Conservation (phyloP, 2,797 vertebrate species). For the Lagocephalus sceleratus region DNA sequence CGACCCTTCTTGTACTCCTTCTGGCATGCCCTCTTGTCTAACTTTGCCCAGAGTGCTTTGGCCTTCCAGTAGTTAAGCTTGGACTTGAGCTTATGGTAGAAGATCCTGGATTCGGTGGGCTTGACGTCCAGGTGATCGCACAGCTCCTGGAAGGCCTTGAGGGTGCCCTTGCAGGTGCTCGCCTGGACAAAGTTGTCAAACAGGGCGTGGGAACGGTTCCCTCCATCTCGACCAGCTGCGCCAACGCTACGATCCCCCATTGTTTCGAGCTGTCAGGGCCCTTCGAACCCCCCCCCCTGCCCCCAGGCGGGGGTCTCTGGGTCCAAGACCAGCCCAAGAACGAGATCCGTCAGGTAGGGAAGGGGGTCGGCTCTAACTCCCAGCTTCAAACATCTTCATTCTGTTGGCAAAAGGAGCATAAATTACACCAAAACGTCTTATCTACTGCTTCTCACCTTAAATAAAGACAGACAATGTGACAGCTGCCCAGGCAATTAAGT, state of each 20-base stretch:
- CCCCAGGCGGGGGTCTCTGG: slow-evolving; percentile 58
- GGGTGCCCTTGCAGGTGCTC: slow-evolving; percentile 90
- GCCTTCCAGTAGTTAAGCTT: slow-evolving; percentile 99
- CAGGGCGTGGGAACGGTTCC: slow-evolving; percentile 84
- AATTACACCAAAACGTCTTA: background rate
- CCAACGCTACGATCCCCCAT: slow-evolving; percentile 75
- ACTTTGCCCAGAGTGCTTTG: slow-evolving; percentile 96
- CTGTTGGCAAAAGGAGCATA: slow-evolving; percentile 39
- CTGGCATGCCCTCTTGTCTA: slow-evolving; percentile 92
- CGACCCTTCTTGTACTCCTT: slow-evolving; percentile 98
- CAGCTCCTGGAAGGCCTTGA: slow-evolving; percentile 96
- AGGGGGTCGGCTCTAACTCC: slow-evolving; percentile 51
- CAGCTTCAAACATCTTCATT: slow-evolving; percentile 66
- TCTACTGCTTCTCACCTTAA: background rate
- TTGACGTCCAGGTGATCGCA: slow-evolving; percentile 92
- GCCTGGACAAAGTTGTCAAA: slow-evolving; percentile 96
- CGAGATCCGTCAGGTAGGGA: slow-evolving; percentile 35
- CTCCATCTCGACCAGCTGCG: slow-evolving; percentile 68
- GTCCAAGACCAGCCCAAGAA: slow-evolving; percentile 61
- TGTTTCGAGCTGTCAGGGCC: slow-evolving; percentile 63
- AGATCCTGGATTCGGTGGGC: slow-evolving; percentile 88
- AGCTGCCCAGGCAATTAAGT: background rate
- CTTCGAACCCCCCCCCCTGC: slow-evolving; percentile 37
- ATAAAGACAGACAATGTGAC: background rate
- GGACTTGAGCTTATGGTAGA: slow-evolving; percentile 97